Base-by-base conservation (phyloP, 2,797 vertebrate species). In the Myotis vivesi region DNA sequence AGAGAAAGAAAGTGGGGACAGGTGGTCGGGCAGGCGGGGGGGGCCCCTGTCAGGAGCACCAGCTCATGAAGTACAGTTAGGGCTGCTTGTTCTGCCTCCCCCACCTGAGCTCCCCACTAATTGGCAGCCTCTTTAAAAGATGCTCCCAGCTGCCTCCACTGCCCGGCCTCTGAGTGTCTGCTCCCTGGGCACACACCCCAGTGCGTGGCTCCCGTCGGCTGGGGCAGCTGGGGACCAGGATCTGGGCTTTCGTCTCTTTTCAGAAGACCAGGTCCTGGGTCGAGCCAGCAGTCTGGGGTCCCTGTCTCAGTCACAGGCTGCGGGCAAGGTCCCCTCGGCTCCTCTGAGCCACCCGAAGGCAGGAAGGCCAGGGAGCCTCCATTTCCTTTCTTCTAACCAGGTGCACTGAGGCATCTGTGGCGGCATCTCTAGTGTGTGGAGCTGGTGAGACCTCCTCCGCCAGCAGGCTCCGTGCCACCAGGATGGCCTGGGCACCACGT, bases 11-110 rank as follows among this genome's bases (percentile, higher is more conserved):
- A n/a, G 51, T 30, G 62, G 53, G 19, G 53, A 46, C 38, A 36
- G 7, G 12, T 23, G 0, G 19, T 44, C 38, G 41, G 53, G 5
- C 0, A 0, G 12, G 7, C 69, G 8, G 28, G 16, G 8, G 49
- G 57, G 4, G 73, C 64, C 81, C 83, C 82, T 9, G 36, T 51
- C 59, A 28, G n/a, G 75, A 83, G 33, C 22, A 12, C 33, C 44
- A 75, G 44, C 72, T 85, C 55, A 75, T 12, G 55, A 92, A 91
- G 90, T 33, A 86, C 75, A 93, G 19, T 91, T 64, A 89, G 92
- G 80, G 22, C 20, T 33, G 49, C 81, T 30, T 9, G 59, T 38
- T 49, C n/a, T 46, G 5, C 5, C 3, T 38, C 51, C 8, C 57
- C 71, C 36, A 30, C 87, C 16, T 3, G 3, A 2, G 33, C 20